A percentile compares a stretch with the other conserved stretches of the same genome.
These are phyloP conservation scores for Herpetotheres cachinnans DNA, from an alignment of 2,113 vertebrate genomes.

Conservation along the genomic window DNA sequence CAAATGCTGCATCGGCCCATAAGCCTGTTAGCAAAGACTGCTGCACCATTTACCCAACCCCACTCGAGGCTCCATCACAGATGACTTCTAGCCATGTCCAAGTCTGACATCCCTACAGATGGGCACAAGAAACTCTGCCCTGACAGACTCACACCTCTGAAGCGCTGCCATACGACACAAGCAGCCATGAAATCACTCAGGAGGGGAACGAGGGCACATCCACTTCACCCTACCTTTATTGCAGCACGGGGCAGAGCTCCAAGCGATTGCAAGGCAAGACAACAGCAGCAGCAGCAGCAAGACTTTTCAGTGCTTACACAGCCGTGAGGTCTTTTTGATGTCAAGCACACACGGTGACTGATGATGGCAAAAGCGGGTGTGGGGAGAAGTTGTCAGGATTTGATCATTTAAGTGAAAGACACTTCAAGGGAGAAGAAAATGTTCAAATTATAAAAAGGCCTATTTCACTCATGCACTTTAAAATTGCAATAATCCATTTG, in stretches of 20 bases:
- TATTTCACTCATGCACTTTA: background rate
- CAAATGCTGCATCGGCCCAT: accelerated
- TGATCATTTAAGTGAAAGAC: slow-evolving; percentile 11
- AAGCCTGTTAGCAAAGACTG: background rate
- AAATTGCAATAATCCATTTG: slow-evolving; percentile 22
- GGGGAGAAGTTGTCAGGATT: slow-evolving; percentile 13
- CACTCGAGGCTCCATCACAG: background rate
- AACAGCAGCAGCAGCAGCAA: background rate
- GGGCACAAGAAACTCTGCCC: background rate
- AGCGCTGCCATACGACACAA: accelerated
- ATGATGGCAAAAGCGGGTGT: background rate
- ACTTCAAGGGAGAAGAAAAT: slow-evolving; percentile 26
- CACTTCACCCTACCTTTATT: background rate
- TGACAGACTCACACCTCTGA: background rate
- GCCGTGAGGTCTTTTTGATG: background rate
- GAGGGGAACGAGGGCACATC: background rate
- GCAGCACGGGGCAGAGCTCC: background rate
- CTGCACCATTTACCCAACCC: background rate
- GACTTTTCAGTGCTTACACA: background rate
- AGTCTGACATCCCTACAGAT: background rate
- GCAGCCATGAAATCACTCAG: background rate
- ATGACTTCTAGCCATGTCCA: background rate
- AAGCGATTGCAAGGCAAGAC: background rate
- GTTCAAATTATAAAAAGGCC: background rate
- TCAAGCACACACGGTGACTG: background rate